Evolutionary conservation across 1,140 invertebrate species (phyloP).

Genomic region (Laupala kohalensis): DNA sequence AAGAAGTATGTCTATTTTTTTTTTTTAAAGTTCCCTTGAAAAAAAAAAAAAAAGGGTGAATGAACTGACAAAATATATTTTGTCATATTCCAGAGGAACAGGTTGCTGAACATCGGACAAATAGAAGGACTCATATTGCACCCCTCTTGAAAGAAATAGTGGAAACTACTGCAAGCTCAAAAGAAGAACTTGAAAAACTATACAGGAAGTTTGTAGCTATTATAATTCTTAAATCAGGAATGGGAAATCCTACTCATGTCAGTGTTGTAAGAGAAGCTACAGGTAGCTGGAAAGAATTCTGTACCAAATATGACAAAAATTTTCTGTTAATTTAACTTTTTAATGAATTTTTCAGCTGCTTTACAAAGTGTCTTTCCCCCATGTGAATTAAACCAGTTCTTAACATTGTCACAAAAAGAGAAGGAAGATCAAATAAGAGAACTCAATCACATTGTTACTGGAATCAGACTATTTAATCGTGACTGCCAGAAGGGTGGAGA

Average conservation of each 20-base stretch:
- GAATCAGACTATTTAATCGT: conserved; percentile 51
- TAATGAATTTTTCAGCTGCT: conserved; percentile 31
- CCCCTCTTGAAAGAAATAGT: conserved; percentile 42
- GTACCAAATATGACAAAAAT: background rate
- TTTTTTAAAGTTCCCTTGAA: background rate
- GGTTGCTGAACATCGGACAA: conserved; percentile 35
- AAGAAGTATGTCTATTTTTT: conserved; percentile 25
- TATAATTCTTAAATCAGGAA: conserved; percentile 41
- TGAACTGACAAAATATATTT: background rate
- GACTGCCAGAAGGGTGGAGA: conserved; percentile 50
- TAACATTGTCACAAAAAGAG: conserved; percentile 36
- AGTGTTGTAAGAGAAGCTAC: conserved; percentile 39
- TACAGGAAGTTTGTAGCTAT: conserved; percentile 49
- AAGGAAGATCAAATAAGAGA: conserved; percentile 39
- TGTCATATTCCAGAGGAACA: conserved; percentile 26
- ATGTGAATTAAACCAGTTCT: conserved; percentile 50
- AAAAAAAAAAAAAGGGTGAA: background rate
- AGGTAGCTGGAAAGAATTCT: conserved; percentile 4
- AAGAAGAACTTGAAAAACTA: conserved; percentile 35
- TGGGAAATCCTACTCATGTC: conserved; percentile 42
- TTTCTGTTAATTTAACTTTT: background rate
- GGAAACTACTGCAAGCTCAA: conserved; percentile 28
- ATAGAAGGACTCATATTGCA: conserved; percentile 31
- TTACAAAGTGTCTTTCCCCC: conserved; percentile 58
- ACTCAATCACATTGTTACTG: conserved; percentile 42